Conservation (phyloP, 2,113 vertebrate species). For the Paralichthys olivaceus region DNA sequence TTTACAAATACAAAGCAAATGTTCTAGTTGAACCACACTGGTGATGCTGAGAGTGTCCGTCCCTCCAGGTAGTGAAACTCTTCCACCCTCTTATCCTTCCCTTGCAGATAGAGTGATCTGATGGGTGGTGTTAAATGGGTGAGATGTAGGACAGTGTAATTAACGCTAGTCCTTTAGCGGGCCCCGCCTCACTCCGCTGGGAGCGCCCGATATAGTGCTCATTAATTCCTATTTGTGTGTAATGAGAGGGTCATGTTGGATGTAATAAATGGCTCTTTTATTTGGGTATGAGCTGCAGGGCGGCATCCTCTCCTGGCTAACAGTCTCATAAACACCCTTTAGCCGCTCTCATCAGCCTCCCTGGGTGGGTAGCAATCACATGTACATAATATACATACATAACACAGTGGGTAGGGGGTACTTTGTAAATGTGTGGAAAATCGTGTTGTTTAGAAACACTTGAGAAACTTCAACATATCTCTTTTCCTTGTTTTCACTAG, state of each 20-base stretch:
- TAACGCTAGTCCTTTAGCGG: constrained; percentile 84
- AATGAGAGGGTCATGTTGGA: constrained; percentile 84
- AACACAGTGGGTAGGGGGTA: constrained; percentile 17
- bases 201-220: constrained; percentile 80
- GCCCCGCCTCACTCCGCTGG: constrained; percentile 83
- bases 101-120: constrained; percentile 60
- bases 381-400: neutral
- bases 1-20: neutral
- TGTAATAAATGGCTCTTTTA: constrained; percentile 84
- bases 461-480: neutral
- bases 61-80: constrained; percentile 17
- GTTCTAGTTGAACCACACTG: neutral
- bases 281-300: constrained; percentile 78
- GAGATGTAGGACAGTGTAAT: constrained; percentile 83
- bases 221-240: constrained; percentile 85
- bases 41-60: neutral
- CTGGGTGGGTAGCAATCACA: constrained; percentile 60
- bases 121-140: constrained; percentile 76
- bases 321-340: constrained; percentile 78
- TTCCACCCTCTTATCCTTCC: constrained; percentile 25
- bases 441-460: constrained; percentile 30
- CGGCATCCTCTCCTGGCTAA: constrained; percentile 77
- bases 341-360: constrained; percentile 68
- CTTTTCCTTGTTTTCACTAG: neutral
- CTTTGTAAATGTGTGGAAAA: constrained; percentile 21